phyloP scores from a whole-genome alignment of 2,888 invertebrate species.

The Drosophila mettleri region DNA sequence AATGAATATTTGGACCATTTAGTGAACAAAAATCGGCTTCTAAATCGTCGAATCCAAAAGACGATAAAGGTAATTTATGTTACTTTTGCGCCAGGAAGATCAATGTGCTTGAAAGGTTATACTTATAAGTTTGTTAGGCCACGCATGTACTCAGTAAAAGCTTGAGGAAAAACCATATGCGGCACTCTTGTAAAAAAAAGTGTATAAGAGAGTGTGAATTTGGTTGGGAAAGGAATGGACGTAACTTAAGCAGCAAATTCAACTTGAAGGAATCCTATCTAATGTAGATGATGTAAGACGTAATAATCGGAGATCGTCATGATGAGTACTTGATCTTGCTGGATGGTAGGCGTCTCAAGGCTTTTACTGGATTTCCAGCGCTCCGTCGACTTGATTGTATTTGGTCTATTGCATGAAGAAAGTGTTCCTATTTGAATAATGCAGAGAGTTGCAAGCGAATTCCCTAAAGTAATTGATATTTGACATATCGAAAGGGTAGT shows the following conservation, averaged over 20 bases:
- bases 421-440: not conserved
- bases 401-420: not conserved
- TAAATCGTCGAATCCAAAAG: conserved; percentile 82
- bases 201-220: conserved; percentile 81
- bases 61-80: conserved; percentile 85
- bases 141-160: conserved; percentile 49
- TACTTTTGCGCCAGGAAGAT: conserved; percentile 48
- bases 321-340: not conserved
- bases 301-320: not conserved
- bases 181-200: conserved; percentile 34
- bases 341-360: not conserved
- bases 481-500: not conserved
- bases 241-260: not conserved
- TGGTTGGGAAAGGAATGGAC: conserved; percentile 58
- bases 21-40: conserved; percentile 77
- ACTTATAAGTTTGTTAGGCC: conserved; percentile 40
- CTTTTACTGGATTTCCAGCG: not conserved
- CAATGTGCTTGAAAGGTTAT: conserved; percentile 50
- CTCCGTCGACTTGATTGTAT: not conserved
- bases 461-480: not conserved
- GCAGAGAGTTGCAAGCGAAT: not conserved
- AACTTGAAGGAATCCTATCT: conserved; percentile 1
- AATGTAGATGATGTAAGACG: not conserved
- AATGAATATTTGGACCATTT: conserved; percentile 15
- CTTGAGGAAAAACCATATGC: conserved; percentile 36